Evolutionary conservation across 2,797 vertebrate species (phyloP).

Genomic region (Rhynchonycteris naso): DNA sequence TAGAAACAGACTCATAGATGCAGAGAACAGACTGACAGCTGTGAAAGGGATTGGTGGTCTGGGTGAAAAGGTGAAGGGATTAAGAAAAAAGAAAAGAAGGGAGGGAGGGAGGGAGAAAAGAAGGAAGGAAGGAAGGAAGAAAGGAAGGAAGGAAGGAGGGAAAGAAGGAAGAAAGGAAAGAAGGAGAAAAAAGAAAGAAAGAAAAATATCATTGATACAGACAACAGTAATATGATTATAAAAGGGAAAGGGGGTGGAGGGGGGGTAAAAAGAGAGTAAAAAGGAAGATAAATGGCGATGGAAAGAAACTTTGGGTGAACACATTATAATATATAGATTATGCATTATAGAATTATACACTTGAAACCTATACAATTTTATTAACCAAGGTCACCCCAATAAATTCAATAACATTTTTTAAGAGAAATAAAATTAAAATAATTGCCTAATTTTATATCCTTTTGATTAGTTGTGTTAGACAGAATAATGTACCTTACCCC

Average conservation of each 20-base stretch:
- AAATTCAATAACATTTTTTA: background rate
- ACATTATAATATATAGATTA: background rate
- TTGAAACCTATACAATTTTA: background rate
- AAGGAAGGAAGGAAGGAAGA: no score
- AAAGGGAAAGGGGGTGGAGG: background rate
- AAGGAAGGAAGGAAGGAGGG: no score
- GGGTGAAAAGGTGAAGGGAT: background rate
- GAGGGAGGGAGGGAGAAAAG: no score
- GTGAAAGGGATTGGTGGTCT: background rate
- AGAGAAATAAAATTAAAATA: constrained; percentile 17
- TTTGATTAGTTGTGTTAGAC: background rate
- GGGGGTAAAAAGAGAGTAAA: background rate
- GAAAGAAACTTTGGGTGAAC: background rate
- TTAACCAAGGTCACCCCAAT: background rate
- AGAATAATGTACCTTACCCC: background rate
- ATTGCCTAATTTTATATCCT: background rate
- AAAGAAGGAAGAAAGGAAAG: no score
- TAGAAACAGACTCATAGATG: background rate
- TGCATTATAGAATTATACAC: background rate
- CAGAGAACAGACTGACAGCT: background rate
- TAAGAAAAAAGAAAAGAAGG: background rate
- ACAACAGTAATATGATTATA: no score
- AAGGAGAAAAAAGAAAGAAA: background rate
- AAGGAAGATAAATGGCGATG: background rate
- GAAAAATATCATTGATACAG: background rate